phyloP scores from a whole-genome alignment of 2,888 invertebrate species.

The Trichogramma dendrolimi region DNA sequence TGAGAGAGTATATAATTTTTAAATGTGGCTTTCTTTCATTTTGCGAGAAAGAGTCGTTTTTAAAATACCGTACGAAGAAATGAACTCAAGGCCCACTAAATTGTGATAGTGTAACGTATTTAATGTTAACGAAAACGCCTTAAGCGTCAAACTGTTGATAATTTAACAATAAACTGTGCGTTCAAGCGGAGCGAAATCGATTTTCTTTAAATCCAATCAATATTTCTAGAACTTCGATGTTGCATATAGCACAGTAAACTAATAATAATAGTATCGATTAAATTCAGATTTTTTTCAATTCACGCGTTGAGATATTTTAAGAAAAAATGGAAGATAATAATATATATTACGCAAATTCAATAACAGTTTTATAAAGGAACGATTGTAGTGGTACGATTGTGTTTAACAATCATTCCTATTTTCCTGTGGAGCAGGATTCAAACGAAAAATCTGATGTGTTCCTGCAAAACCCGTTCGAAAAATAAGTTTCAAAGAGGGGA shows the following conservation, averaged over 20 bases:
- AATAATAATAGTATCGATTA: too few relatives aligned
- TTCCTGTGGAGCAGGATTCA: constrained; percentile 25
- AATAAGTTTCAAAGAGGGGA: too few relatives aligned
- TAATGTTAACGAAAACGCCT: constrained; percentile 39
- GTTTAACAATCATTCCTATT: constrained; percentile 25
- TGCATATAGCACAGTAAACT: too few relatives aligned
- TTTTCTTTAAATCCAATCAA: too few relatives aligned
- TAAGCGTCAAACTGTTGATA: constrained; percentile 32
- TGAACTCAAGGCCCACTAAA: constrained; percentile 37
- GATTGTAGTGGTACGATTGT: constrained; percentile 10
- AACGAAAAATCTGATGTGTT: too few relatives aligned
- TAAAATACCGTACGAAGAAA: constrained; percentile 3
- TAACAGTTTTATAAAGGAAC: constrained; percentile 22
- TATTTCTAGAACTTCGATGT: too few relatives aligned
- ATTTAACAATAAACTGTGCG: too few relatives aligned
- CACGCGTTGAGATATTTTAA: constrained; percentile 16
- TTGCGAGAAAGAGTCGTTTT: constrained; percentile 25
- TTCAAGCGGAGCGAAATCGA: too few relatives aligned
- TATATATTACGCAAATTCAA: constrained; percentile 21
- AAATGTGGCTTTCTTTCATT: constrained; percentile 27
- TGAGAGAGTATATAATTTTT: constrained; percentile 23
- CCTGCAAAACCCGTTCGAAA: too few relatives aligned
- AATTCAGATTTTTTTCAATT: too few relatives aligned
- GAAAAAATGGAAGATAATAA: constrained; percentile 28
- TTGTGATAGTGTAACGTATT: constrained; percentile 46